Conservation (phyloP, 2,797 vertebrate species). For the Meda fulgida region DNA sequence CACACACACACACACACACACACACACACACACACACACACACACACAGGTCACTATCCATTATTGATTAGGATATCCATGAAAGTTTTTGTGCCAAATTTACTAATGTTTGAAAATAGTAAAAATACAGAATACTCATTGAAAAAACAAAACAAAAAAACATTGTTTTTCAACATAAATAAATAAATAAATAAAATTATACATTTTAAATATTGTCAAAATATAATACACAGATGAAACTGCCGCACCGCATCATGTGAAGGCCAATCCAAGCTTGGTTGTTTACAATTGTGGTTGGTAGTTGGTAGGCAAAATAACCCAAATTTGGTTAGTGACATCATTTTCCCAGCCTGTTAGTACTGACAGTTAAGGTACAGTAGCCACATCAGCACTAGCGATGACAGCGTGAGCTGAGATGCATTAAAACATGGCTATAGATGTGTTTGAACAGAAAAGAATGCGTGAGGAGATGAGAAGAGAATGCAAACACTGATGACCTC, state of each 20-base stretch:
- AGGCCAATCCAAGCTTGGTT: not conserved
- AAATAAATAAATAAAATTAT: no score
- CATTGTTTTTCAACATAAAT: not conserved
- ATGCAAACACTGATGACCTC: constrained; percentile 77
- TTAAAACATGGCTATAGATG: not conserved
- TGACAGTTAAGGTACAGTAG: constrained; percentile 34
- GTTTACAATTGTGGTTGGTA: not conserved
- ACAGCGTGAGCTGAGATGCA: constrained; percentile 32
- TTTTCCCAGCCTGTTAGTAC: not conserved
- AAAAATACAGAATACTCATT: not conserved
- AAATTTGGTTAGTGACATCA: not conserved
- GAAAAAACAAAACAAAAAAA: not conserved
- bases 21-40: no score
- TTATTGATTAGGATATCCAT: no score
- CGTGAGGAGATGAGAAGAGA: constrained; percentile 70
- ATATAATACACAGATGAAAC: not conserved
- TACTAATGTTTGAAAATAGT: not conserved
- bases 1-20: no score
- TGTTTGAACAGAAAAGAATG: constrained; percentile 66
- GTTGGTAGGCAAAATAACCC: not conserved
- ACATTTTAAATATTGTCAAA: not conserved
- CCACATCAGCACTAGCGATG: constrained; percentile 34
- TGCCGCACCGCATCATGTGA: not conserved
- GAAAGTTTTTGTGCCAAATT: no score
- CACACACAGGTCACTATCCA: no score